A percentile compares a stretch with the other conserved stretches of the same genome.
These are phyloP conservation scores for Hyla sarda DNA, from an alignment of 2,113 vertebrate species.

Conservation along the genomic window DNA sequence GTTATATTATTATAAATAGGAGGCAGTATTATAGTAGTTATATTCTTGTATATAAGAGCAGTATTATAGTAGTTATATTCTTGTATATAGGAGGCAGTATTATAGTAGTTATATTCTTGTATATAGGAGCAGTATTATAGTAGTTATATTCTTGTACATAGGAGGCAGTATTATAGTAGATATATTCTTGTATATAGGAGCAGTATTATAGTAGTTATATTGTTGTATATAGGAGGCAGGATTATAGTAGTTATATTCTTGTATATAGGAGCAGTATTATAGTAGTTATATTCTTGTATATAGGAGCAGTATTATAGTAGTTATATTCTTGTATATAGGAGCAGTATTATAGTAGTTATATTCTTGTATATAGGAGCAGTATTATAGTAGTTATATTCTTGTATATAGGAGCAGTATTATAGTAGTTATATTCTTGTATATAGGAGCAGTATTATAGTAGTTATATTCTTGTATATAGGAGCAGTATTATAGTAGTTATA, in stretches of 20 bases:
- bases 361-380: not conserved
- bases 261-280: not conserved
- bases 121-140: too few relatives aligned
- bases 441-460: not conserved
- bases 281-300: not conserved
- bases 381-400: not conserved
- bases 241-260: not conserved
- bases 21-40: not conserved
- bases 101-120: too few relatives aligned
- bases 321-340: not conserved
- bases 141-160: too few relatives aligned
- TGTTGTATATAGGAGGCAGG: not conserved
- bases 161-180: too few relatives aligned
- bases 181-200: too few relatives aligned
- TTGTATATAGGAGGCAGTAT: too few relatives aligned
- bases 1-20: not conserved
- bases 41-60: not conserved
- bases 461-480: too few relatives aligned
- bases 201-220: not conserved
- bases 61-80: not conserved
- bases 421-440: not conserved
- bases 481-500: too few relatives aligned
- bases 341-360: too few relatives aligned
- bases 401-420: not conserved
- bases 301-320: not conserved